These are phyloP conservation scores for Orchestia grillus DNA, from an alignment of 1,140 invertebrate species.

Conservation along the genomic window DNA sequence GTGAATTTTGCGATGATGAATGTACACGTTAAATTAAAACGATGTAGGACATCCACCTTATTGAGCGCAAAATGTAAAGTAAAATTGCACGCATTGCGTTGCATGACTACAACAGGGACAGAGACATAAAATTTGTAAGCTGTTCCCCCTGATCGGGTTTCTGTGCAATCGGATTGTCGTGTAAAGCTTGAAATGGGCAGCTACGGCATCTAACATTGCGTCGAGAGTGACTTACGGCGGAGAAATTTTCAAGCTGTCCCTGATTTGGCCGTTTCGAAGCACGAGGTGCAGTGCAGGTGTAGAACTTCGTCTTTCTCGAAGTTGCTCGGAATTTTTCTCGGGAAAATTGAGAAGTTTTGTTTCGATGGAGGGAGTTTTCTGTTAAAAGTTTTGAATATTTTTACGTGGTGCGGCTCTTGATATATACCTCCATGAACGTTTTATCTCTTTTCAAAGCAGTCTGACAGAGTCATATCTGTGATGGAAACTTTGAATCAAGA, in stretches of 20 bases:
- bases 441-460: background rate
- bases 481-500: too few relatives aligned
- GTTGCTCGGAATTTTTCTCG: background rate
- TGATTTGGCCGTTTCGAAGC: background rate
- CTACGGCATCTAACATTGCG: background rate
- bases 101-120: background rate
- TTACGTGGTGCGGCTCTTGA: background rate
- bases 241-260: background rate
- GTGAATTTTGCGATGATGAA: too few relatives aligned
- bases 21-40: too few relatives aligned
- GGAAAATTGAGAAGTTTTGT: background rate
- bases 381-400: too few relatives aligned
- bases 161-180: background rate
- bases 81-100: too few relatives aligned
- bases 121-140: background rate
- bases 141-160: background rate
- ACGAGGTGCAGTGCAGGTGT: background rate
- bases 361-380: too few relatives aligned
- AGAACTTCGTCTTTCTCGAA: background rate
- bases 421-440: background rate
- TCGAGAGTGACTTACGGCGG: background rate
- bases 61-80: too few relatives aligned
- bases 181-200: background rate
- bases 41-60: too few relatives aligned
- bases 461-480: background rate